These are phyloP conservation scores for Drosophila busckii DNA, from an alignment of 1,140 invertebrate genomes.

Conservation along the genomic window DNA sequence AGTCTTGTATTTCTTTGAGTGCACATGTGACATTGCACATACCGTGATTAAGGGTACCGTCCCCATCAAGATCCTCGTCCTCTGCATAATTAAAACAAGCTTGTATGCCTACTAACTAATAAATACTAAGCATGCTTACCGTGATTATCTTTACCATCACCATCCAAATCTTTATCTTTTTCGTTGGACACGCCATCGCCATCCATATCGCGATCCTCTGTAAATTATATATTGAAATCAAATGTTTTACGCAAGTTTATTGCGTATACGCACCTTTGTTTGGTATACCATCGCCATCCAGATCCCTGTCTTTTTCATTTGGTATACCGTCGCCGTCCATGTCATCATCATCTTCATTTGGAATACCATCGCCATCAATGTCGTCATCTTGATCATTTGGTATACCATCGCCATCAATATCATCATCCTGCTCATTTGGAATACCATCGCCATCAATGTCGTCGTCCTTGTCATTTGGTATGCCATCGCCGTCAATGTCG, in stretches of 20 bases:
- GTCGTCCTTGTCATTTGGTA: conserved; percentile 78
- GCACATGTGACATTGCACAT: conserved; percentile 5
- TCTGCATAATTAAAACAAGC: conserved; percentile 33
- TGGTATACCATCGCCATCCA: conserved; percentile 68
- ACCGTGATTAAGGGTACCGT: conserved; percentile 51
- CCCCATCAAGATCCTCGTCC: conserved; percentile 71
- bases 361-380: conserved; percentile 71
- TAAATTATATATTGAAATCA: not conserved
- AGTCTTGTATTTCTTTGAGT: too few species aligned
- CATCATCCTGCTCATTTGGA: conserved; percentile 60
- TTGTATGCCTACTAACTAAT: conserved; percentile 8
- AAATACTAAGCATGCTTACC: conserved; percentile 34
- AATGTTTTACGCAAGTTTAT: not conserved
- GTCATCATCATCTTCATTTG: conserved; percentile 56
- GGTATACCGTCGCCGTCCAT: conserved; percentile 69
- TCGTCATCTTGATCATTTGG: conserved; percentile 68
- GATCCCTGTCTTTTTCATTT: conserved; percentile 68
- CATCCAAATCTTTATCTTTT: conserved; percentile 70
- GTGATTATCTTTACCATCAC: conserved; percentile 61
- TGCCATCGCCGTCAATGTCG: conserved; percentile 75
- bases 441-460: conserved; percentile 79
- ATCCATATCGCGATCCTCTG: conserved; percentile 65
- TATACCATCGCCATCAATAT: conserved; percentile 71
- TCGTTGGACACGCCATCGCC: conserved; percentile 67
- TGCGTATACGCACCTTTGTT: conserved; percentile 38